phyloP scores from a whole-genome alignment of 1,140 invertebrate species.

The Schlechtendalia chinensis region DNA sequence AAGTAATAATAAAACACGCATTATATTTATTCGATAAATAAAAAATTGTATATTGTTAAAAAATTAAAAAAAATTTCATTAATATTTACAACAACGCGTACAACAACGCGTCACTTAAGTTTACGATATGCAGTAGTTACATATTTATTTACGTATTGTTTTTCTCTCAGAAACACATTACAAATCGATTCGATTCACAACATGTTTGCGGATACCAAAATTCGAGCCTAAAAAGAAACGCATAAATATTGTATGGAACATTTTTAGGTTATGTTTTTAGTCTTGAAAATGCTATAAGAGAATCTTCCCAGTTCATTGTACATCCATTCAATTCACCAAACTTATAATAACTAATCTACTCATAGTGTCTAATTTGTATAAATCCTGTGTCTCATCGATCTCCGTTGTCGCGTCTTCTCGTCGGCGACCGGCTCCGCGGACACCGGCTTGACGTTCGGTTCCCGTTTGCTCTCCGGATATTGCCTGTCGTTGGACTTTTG shows the following conservation, averaged over 20 bases:
- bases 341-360: slow-evolving; percentile 12
- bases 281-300: slow-evolving; percentile 41
- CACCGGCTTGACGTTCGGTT: background rate
- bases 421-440: background rate
- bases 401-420: slow-evolving; percentile 2
- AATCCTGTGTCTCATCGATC: slow-evolving; percentile 34
- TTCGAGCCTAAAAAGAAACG: background rate
- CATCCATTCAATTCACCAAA: slow-evolving; percentile 42
- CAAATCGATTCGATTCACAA: slow-evolving; percentile 26
- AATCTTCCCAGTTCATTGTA: slow-evolving; percentile 37
- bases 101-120: slow-evolving; percentile 26
- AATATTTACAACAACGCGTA: slow-evolving; percentile 25
- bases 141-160: slow-evolving; percentile 9
- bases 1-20: slow-evolving; percentile 11
- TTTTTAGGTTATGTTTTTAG: slow-evolving; percentile 39
- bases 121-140: slow-evolving; percentile 25
- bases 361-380: slow-evolving; percentile 16
- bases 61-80: slow-evolving; percentile 39
- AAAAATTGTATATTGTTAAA: slow-evolving; percentile 47
- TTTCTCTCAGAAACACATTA: slow-evolving; percentile 46
- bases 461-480: background rate
- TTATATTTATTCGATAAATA: slow-evolving; percentile 46
- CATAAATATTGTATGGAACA: background rate
- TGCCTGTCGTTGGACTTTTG: slow-evolving; percentile 48
- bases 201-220: slow-evolving; percentile 43